phyloP scores from a whole-genome alignment of 1,140 invertebrate species.

The Bombus fervidus region DNA sequence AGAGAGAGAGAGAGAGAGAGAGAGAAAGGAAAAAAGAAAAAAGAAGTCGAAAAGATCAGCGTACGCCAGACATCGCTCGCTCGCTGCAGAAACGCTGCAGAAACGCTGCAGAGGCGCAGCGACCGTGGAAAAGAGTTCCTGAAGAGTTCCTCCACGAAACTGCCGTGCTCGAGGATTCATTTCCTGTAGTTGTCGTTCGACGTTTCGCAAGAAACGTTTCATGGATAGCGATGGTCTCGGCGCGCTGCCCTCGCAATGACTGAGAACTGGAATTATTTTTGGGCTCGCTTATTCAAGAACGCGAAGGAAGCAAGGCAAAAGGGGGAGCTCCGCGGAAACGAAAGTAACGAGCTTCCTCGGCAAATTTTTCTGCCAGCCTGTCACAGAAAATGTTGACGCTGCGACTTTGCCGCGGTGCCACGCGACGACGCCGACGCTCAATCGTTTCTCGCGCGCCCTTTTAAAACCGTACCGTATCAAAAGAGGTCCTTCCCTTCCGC shows the following conservation, averaged over 20 bases:
- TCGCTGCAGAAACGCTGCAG: neutral
- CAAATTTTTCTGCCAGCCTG: slow-evolving; percentile 55
- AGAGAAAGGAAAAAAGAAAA: neutral
- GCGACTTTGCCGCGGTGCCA: slow-evolving; percentile 7
- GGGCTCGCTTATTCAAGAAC: slow-evolving; percentile 20
- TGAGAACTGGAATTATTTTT: slow-evolving; percentile 55
- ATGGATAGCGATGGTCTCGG: neutral
- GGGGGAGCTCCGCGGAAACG: slow-evolving; percentile 30
- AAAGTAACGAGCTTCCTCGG: slow-evolving; percentile 59
- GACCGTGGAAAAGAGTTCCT: slow-evolving; percentile 10
- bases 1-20: neutral
- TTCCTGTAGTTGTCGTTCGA: slow-evolving; percentile 63
- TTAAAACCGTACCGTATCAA: neutral
- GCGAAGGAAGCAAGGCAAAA: slow-evolving; percentile 25
- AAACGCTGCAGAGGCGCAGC: neutral
- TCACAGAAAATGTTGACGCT: slow-evolving; percentile 36
- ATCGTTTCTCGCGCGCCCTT: slow-evolving; percentile 1
- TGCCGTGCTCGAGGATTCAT: slow-evolving; percentile 40
- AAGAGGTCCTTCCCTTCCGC: neutral
- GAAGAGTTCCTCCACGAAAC: slow-evolving; percentile 34
- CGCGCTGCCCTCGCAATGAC: slow-evolving; percentile 7
- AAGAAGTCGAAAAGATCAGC: no score
- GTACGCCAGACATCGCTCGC: neutral
- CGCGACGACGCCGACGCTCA: neutral
- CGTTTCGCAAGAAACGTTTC: slow-evolving; percentile 48